Evolutionary conservation across 2,797 vertebrate species (phyloP).

Genomic region (Distichodus sexfasciatus): DNA sequence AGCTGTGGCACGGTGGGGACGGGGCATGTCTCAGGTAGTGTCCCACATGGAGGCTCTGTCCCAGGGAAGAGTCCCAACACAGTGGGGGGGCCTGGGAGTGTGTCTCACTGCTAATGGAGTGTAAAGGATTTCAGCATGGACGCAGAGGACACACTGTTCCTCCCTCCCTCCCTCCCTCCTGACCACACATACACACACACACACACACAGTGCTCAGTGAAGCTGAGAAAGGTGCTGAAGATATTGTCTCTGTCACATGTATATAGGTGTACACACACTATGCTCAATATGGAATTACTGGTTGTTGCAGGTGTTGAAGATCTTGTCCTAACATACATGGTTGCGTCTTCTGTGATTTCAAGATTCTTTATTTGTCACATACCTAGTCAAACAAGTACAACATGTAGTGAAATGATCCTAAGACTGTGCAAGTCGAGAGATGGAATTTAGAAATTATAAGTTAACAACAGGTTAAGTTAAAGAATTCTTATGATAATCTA

Average conservation of each 20-base stretch:
- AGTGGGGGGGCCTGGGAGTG: neutral
- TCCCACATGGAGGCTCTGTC: neutral
- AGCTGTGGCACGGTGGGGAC: slow-evolving; percentile 14
- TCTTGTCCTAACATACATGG: too few species aligned
- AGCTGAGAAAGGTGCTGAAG: neutral
- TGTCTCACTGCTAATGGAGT: slow-evolving; percentile 40
- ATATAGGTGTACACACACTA: neutral
- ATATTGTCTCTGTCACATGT: neutral
- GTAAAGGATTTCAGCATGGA: slow-evolving; percentile 37
- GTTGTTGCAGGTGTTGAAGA: too few species aligned
- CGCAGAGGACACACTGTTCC: slow-evolving; percentile 11
- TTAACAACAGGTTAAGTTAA: too few species aligned
- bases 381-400: too few species aligned
- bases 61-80: slow-evolving; percentile 26
- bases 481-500: too few species aligned
- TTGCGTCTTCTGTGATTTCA: too few species aligned
- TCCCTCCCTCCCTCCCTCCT: too few species aligned
- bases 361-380: too few species aligned
- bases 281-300: too few species aligned
- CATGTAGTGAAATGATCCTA: too few species aligned
- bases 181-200: slow-evolving; percentile 1
- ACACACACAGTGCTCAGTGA: neutral
- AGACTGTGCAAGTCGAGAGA: too few species aligned
- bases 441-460: too few species aligned
- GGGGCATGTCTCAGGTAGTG: slow-evolving; percentile 5